Evolutionary conservation across 2,888 invertebrate species (phyloP).

Genomic region (Rhyacophila evoluta): DNA sequence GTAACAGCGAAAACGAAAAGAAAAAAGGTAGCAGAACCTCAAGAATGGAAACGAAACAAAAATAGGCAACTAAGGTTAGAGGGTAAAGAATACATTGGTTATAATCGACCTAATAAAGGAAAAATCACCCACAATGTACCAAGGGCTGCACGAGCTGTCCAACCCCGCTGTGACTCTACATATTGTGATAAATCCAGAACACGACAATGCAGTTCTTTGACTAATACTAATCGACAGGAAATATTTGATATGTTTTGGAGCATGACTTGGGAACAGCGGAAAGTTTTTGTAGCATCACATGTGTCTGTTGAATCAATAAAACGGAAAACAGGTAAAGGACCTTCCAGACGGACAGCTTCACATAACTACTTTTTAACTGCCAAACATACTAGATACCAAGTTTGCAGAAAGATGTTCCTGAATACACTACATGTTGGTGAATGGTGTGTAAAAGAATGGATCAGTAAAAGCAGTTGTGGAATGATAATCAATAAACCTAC

Average conservation of each 20-base stretch:
- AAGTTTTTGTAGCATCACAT: background rate
- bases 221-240: background rate
- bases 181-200: background rate
- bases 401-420: conserved; percentile 1
- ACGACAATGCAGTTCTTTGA: background rate
- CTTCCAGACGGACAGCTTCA: background rate
- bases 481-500: background rate
- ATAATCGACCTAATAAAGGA: background rate
- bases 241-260: conserved; percentile 14
- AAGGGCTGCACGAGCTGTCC: background rate
- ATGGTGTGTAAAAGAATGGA: conserved; percentile 11
- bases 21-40: background rate
- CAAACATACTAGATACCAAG: background rate
- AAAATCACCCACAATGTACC: background rate
- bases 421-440: background rate
- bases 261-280: background rate
- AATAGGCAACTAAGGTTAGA: background rate
- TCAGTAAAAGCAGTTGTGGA: background rate
- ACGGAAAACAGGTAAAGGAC: conserved; percentile 1
- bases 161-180: background rate
- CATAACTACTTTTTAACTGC: background rate
- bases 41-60: conserved; percentile 14
- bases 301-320: background rate
- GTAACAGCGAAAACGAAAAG: background rate
- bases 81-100: background rate